These are phyloP conservation scores for Hermodice carunculata DNA, from an alignment of 2,888 invertebrate species.

Conservation along the genomic window DNA sequence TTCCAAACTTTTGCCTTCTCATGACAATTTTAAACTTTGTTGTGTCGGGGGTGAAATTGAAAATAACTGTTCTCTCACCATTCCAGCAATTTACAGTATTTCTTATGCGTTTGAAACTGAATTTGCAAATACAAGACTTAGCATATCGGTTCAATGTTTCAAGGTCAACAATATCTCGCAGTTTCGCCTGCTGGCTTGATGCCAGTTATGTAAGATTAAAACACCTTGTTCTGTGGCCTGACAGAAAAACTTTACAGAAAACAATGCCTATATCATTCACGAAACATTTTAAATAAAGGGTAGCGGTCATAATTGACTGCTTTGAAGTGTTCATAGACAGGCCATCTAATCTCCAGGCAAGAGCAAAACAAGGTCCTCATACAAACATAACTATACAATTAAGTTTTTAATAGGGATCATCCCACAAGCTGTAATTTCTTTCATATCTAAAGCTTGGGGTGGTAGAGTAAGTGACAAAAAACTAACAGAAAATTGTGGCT, in stretches of 20 bases:
- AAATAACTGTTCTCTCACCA: too few relatives aligned
- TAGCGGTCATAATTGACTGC: slow-evolving; percentile 37
- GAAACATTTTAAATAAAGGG: slow-evolving; percentile 27
- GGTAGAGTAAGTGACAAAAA: slow-evolving; percentile 44
- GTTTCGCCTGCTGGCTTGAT: slow-evolving; percentile 16
- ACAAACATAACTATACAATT: slow-evolving; percentile 32
- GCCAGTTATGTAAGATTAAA: slow-evolving; percentile 25
- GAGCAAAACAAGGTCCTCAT: slow-evolving; percentile 12
- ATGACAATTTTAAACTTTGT: too few relatives aligned
- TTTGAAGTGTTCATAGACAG: slow-evolving; percentile 43
- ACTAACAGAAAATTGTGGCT: slow-evolving; percentile 37
- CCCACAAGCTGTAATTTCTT: slow-evolving; percentile 42
- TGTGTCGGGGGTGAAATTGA: too few relatives aligned
- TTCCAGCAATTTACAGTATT: too few relatives aligned
- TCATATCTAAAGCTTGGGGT: slow-evolving; percentile 47
- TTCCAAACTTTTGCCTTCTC: too few relatives aligned
- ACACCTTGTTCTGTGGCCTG: slow-evolving; percentile 29
- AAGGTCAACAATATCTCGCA: slow-evolving; percentile 23
- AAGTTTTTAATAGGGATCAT: slow-evolving; percentile 46
- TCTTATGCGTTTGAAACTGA: too few relatives aligned
- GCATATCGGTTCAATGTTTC: slow-evolving; percentile 24
- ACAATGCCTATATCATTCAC: slow-evolving; percentile 38
- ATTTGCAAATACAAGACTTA: too few relatives aligned
- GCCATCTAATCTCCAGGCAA: too few relatives aligned
- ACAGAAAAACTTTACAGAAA: slow-evolving; percentile 22